Conservation (phyloP, 2,888 invertebrate genomes). For the Chalcosyrphus nemorum region DNA sequence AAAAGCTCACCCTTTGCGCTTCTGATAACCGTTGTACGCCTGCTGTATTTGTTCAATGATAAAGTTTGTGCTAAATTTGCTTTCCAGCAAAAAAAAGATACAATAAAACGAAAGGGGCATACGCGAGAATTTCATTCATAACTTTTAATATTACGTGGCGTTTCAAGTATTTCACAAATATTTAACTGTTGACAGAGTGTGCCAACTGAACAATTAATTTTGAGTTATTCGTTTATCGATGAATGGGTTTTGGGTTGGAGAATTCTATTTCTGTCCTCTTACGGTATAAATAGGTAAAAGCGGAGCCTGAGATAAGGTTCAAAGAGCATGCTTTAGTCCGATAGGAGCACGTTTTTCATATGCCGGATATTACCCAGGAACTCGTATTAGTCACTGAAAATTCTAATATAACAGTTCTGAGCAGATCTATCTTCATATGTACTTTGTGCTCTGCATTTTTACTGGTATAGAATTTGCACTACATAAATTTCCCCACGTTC, state of each 20-base stretch:
- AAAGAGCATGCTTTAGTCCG: too few relatives aligned
- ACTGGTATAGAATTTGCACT: too few relatives aligned
- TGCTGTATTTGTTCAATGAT: constrained; percentile 20
- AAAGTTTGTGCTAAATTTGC: neutral
- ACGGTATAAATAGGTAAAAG: neutral
- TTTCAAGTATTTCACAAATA: constrained; percentile 8
- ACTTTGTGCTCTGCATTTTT: too few relatives aligned
- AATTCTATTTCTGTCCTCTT: neutral
- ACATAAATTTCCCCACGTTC: too few relatives aligned
- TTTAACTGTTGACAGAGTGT: neutral
- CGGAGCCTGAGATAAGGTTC: neutral
- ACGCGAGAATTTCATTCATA: constrained; percentile 2
- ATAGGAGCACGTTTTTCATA: too few relatives aligned
- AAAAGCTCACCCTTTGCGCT: neutral
- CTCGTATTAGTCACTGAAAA: too few relatives aligned
- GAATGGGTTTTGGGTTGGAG: neutral
- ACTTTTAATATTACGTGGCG: neutral
- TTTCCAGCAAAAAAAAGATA: neutral
- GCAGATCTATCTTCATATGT: too few relatives aligned
- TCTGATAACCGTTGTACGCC: neutral
- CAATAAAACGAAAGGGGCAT: neutral
- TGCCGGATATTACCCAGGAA: too few relatives aligned
- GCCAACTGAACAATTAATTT: neutral
- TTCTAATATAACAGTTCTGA: too few relatives aligned
- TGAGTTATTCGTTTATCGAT: neutral